Evolutionary conservation across 2,113 vertebrate genomes (phyloP).

Genomic region (Monopterus albus): DNA sequence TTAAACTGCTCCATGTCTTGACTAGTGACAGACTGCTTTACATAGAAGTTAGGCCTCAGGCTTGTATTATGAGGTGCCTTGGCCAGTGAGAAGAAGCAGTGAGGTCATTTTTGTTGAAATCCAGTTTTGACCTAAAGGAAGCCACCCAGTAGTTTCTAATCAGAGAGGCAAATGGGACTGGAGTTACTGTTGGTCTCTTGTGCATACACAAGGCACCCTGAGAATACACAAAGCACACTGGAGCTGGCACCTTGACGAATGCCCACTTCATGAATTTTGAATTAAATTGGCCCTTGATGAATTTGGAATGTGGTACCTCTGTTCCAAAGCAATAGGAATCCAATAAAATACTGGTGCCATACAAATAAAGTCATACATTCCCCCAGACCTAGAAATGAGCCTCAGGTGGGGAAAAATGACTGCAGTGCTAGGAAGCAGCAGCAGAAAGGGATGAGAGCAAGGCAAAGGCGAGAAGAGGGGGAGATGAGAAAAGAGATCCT

Average conservation of each 20-base stretch:
- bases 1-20: background rate
- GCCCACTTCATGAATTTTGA: conserved; percentile 81
- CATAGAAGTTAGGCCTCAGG: conserved; percentile 5
- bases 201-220: conserved; percentile 55
- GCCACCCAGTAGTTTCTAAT: conserved; percentile 72
- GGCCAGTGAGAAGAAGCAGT: conserved; percentile 25
- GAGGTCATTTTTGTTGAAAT: conserved; percentile 45
- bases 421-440: conserved; percentile 73
- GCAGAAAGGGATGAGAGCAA: conserved; percentile 58
- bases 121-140: conserved; percentile 57
- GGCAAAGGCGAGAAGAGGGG: conserved; percentile 49
- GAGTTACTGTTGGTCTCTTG: conserved; percentile 69
- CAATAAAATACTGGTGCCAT: conserved; percentile 77
- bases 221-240: conserved; percentile 67
- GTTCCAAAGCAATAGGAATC: conserved; percentile 83
- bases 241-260: conserved; percentile 78
- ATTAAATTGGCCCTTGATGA: conserved; percentile 85
- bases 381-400: conserved; percentile 70
- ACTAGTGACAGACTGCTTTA: conserved; percentile 4
- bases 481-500: conserved; percentile 60
- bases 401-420: conserved; percentile 79
- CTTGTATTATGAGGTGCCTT: conserved; percentile 34
- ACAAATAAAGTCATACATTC: conserved; percentile 85
- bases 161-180: conserved; percentile 66
- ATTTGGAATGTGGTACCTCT: conserved; percentile 79